These are phyloP conservation scores for Actenoides lindsayi DNA, from an alignment of 2,113 vertebrate species.

Conservation along the genomic window DNA sequence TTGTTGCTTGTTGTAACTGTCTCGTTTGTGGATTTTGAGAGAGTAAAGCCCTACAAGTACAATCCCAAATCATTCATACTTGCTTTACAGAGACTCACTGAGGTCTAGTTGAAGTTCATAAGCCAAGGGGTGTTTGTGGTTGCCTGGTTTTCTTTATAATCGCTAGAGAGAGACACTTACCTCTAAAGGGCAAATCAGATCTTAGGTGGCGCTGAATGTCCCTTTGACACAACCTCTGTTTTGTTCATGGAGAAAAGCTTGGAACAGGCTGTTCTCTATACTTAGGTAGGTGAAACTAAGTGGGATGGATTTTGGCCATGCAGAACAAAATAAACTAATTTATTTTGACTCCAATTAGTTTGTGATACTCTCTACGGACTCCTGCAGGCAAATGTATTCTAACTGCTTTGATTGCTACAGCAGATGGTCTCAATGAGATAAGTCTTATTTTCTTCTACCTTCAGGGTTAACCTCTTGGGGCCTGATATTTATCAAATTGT, in stretches of 20 bases:
- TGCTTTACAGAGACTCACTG: background rate
- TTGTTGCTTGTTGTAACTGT: background rate
- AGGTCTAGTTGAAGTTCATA: background rate
- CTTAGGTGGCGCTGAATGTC: background rate
- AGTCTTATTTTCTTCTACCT: conserved; percentile 14
- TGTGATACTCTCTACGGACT: conserved; percentile 2
- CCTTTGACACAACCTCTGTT: background rate
- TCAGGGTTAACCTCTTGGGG: background rate
- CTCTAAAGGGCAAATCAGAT: background rate
- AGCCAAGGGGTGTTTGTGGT: background rate
- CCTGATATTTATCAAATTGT: background rate
- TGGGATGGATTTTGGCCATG: conserved; percentile 17
- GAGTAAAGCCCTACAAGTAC: background rate
- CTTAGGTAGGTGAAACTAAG: background rate
- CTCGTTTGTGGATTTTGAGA: background rate
- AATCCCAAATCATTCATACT: background rate
- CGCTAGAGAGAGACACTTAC: background rate
- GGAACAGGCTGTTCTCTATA: background rate
- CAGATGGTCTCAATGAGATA: conserved; percentile 17
- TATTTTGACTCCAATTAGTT: conserved; percentile 24
- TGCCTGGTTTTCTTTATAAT: background rate
- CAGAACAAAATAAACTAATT: conserved; percentile 38
- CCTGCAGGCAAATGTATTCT: conserved; percentile 24
- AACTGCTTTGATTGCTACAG: conserved; percentile 22
- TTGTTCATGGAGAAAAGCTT: background rate